These are phyloP conservation scores for Pangasius krempfi DNA, from an alignment of 2,797 vertebrate species.

Conservation along the genomic window DNA sequence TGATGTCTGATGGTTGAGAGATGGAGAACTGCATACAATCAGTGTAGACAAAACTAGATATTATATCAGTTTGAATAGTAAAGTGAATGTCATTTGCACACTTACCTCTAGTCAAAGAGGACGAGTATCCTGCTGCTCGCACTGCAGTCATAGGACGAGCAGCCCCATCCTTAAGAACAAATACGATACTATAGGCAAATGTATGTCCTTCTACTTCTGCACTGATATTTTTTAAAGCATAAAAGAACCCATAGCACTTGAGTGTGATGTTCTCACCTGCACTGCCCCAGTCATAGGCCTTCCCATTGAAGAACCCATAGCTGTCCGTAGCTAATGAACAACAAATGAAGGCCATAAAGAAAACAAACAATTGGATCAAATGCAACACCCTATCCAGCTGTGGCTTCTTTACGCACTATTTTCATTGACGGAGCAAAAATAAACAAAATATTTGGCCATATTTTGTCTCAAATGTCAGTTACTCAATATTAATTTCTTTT, in stretches of 20 bases:
- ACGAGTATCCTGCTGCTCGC: conserved; percentile 91
- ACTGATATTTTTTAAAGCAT: not conserved
- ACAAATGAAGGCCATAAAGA: conserved; percentile 29
- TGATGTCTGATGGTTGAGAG: not conserved
- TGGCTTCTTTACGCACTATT: not conserved
- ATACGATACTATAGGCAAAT: not conserved
- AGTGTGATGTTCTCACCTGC: conserved; percentile 78
- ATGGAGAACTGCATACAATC: not conserved
- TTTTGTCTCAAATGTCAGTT: not conserved
- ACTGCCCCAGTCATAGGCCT: conserved; percentile 88
- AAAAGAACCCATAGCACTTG: not conserved
- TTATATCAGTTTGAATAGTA: not conserved
- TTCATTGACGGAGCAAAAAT: not conserved
- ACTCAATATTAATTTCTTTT: not conserved
- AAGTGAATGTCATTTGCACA: not conserved
- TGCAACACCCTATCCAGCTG: not conserved
- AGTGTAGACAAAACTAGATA: not conserved
- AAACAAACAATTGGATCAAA: not conserved
- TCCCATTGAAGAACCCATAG: conserved; percentile 85
- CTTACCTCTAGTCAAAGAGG: conserved; percentile 79
- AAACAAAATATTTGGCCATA: not conserved
- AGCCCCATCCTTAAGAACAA: conserved; percentile 81
- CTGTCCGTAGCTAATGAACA: conserved; percentile 78
- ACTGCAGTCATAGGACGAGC: conserved; percentile 94
- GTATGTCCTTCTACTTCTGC: not conserved